Percentiles rank a stretch among this genome's conserved stretches.
These are phyloP conservation scores for Hetaerina americana DNA, from an alignment of 1,140 invertebrate genomes.

Conservation along the genomic window DNA sequence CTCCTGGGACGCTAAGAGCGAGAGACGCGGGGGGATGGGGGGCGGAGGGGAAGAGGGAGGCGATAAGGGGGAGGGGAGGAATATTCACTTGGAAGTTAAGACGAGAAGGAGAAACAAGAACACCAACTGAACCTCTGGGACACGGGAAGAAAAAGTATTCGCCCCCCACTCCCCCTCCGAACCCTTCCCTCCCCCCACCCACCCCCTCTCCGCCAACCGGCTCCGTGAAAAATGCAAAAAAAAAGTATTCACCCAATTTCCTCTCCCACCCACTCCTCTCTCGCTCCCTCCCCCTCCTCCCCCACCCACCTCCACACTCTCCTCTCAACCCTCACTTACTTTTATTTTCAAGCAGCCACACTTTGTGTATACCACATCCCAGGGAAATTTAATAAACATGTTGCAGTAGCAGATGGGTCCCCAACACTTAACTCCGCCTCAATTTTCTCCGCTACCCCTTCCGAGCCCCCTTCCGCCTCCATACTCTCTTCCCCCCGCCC, in stretches of 20 bases:
- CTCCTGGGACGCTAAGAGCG: not conserved
- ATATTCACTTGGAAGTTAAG: not conserved
- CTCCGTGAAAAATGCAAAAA: not conserved
- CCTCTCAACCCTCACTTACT: not conserved
- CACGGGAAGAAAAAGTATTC: not conserved
- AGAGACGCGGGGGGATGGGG: too few species aligned
- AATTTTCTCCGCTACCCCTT: not conserved
- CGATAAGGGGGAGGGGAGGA: too few species aligned
- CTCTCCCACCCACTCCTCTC: not conserved
- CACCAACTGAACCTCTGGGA: not conserved
- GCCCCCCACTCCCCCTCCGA: too few species aligned
- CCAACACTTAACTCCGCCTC: not conserved
- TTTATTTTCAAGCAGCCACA: not conserved
- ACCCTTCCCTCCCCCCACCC: too few species aligned
- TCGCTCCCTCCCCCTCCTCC: not conserved
- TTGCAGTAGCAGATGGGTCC: not conserved
- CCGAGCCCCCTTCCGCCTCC: too few species aligned
- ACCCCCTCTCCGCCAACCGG: not conserved
- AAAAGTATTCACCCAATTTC: not conserved
- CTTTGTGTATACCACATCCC: not conserved
- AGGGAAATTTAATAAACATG: not conserved
- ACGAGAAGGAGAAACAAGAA: not conserved
- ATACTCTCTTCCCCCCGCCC: not conserved
- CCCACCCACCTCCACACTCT: not conserved
- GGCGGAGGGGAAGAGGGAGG: too few species aligned